Conservation (phyloP, 2,888 invertebrate genomes). For the Alloscopus bannaensis region DNA sequence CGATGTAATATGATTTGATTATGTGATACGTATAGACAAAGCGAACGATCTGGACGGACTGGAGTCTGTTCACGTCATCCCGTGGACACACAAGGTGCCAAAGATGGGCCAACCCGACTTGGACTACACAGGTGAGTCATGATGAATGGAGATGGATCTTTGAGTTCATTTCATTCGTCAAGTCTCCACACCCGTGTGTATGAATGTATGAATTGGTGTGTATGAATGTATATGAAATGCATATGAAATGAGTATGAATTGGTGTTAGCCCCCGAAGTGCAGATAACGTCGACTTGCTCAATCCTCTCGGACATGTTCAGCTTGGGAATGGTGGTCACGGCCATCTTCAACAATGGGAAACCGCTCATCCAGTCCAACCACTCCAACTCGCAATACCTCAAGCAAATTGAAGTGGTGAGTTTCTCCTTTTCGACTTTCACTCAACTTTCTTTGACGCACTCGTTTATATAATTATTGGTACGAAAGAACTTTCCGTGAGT, state of each 20-base stretch:
- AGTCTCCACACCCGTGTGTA: too few species aligned
- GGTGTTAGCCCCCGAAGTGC: conserved; percentile 90
- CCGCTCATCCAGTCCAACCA: conserved; percentile 93
- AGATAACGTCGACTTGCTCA: conserved; percentile 87
- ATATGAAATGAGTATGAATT: too few species aligned
- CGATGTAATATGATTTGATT: too few species aligned
- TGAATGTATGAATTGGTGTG: too few species aligned
- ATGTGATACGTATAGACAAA: conserved; percentile 51
- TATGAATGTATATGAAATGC: too few species aligned
- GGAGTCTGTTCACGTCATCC: conserved; percentile 85
- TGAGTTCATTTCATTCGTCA: too few species aligned
- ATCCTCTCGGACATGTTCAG: conserved; percentile 96
- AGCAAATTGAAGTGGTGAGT: conserved; percentile 90
- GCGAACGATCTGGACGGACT: conserved; percentile 78
- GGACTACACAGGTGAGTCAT: conserved; percentile 86
- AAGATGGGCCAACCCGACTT: conserved; percentile 96
- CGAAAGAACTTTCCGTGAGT: too few species aligned
- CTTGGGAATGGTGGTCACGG: conserved; percentile 93
- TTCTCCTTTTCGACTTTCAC: too few species aligned
- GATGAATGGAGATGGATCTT: too few species aligned
- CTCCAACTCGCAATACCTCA: conserved; percentile 90
- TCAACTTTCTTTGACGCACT: too few species aligned
- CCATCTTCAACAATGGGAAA: conserved; percentile 93
- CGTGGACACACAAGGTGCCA: conserved; percentile 93
- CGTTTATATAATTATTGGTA: too few species aligned